Conservation (phyloP, 2,113 vertebrate genomes). For the Chrysochloris asiatica region DNA sequence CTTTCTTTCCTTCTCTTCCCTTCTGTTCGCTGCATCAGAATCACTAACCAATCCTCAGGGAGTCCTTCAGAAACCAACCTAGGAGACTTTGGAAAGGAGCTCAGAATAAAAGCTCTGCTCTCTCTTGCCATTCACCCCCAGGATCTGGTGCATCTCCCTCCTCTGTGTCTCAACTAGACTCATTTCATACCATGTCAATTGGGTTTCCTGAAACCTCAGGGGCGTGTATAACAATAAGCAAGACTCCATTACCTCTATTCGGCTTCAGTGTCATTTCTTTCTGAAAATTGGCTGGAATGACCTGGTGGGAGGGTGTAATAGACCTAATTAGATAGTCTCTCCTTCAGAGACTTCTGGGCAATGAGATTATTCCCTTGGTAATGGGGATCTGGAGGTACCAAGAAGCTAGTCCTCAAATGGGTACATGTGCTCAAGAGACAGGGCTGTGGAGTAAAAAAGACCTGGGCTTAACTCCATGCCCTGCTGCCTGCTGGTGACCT, state of each 20-base stretch:
- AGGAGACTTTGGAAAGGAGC: background rate
- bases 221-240: background rate
- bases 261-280: rapidly evolving
- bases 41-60: background rate
- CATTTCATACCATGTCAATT: background rate
- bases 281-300: background rate
- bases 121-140: background rate
- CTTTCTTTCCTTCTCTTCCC: slow-evolving; percentile 20
- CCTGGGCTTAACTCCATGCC: background rate
- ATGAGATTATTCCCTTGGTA: background rate
- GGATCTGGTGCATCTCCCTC: background rate
- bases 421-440: background rate
- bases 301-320: background rate
- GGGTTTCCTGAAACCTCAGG: background rate
- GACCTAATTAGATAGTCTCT: background rate
- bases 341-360: background rate
- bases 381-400: background rate
- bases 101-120: background rate
- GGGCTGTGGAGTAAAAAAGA: background rate
- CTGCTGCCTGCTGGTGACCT: background rate
- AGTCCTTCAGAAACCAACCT: background rate
- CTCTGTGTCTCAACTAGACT: background rate
- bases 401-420: background rate
- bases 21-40: slow-evolving; percentile 8
- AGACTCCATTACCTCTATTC: background rate